phyloP scores from a whole-genome alignment of 2,113 vertebrate species.

The Halichoeres trimaculatus region DNA sequence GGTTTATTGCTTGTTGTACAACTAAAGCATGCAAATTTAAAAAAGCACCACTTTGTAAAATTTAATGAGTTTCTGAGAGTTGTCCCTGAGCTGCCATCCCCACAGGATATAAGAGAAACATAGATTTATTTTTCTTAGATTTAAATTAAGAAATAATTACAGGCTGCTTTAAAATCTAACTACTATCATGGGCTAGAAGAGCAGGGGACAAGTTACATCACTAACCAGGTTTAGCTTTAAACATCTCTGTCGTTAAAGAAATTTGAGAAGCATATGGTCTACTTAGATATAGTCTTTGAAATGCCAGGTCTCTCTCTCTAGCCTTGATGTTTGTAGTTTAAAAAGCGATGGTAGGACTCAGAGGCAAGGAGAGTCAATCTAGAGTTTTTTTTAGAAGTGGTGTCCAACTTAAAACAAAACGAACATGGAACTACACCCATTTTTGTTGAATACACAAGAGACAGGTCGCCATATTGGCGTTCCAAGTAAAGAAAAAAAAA shows the following conservation, averaged over 20 bases:
- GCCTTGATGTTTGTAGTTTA: too few species aligned
- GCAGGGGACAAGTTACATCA: conserved; percentile 27
- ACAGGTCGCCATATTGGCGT: too few species aligned
- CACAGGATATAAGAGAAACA: conserved; percentile 49
- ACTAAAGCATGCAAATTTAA: too few species aligned
- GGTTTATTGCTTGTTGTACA: too few species aligned
- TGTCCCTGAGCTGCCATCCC: conserved; percentile 34
- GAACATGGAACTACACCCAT: neutral
- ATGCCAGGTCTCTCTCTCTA: neutral
- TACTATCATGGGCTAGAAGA: conserved; percentile 31
- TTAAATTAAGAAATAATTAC: conserved; percentile 62
- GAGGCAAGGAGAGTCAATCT: too few species aligned
- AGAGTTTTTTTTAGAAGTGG: neutral
- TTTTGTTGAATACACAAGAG: too few species aligned
- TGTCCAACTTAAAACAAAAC: conserved; percentile 31
- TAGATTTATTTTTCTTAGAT: conserved; percentile 51
- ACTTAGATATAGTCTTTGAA: conserved; percentile 25
- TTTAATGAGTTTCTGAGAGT: conserved; percentile 20
- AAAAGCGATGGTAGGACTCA: too few species aligned
- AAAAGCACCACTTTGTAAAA: neutral
- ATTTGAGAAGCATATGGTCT: conserved; percentile 36
- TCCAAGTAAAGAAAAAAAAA: too few species aligned
- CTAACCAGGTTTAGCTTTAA: conserved; percentile 55
- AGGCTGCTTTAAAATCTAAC: conserved; percentile 49
- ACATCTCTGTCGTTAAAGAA: conserved; percentile 48